Evolutionary conservation across 2,888 invertebrate genomes (phyloP).

Genomic region (Quadroppia sp.): DNA sequence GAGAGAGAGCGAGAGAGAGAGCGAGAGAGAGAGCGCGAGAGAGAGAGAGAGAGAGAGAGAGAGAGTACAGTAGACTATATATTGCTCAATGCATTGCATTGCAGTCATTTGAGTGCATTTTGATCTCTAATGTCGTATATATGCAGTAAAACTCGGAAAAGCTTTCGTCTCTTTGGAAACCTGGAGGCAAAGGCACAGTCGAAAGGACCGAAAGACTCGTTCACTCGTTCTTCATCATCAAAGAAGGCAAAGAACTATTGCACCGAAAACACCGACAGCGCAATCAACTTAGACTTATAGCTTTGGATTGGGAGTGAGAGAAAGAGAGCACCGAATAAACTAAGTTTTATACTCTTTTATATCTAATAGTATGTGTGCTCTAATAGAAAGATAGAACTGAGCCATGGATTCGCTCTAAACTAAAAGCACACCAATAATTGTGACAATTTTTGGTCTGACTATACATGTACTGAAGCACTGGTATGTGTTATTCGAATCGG

Average conservation of each 20-base stretch:
- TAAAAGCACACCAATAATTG: conserved; percentile 33
- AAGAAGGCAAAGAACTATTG: no score
- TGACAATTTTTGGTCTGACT: conserved; percentile 30
- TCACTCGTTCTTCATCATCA: no score
- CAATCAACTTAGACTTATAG: conserved; percentile 26
- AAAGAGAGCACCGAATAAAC: conserved; percentile 33
- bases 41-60: not conserved
- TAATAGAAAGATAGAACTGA: conserved; percentile 23
- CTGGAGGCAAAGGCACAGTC: conserved; percentile 26
- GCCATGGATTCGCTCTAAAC: conserved; percentile 2
- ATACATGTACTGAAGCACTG: conserved; percentile 7
- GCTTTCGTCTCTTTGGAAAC: conserved; percentile 36
- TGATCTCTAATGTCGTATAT: conserved; percentile 31
- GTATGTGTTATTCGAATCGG: conserved; percentile 8
- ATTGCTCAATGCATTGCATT: conserved; percentile 3
- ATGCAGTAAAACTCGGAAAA: conserved; percentile 25
- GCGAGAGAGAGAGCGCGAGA: conserved; percentile 9
- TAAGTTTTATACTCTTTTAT: conserved; percentile 13
- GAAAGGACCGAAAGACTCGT: conserved; percentile 10
- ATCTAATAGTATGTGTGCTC: conserved; percentile 27
- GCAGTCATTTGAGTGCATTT: conserved; percentile 20
- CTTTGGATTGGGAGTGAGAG: conserved; percentile 25
- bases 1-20: not conserved
- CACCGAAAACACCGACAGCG: not conserved
- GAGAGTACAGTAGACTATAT: not conserved